These are phyloP conservation scores for Athripsodes cinereus DNA, from an alignment of 2,888 invertebrate species.

Conservation along the genomic window DNA sequence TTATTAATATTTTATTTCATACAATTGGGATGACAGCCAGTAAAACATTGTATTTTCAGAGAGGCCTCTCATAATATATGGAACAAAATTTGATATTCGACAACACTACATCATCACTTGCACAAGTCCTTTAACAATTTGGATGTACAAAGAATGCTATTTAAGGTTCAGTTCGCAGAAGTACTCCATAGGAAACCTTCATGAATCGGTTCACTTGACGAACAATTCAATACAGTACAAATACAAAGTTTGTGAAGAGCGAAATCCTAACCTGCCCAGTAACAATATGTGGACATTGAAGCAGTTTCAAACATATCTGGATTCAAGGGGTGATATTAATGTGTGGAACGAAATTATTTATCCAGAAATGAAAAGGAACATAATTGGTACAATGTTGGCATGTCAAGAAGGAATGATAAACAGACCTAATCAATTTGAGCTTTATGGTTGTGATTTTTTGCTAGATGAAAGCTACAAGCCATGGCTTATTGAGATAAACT, in stretches of 20 bases:
- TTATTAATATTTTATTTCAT: no score
- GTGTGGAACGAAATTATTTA: conserved; percentile 73
- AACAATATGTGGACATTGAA: conserved; percentile 83
- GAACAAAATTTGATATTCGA: conserved; percentile 87
- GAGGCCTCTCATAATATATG: conserved; percentile 72
- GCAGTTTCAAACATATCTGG: conserved; percentile 60
- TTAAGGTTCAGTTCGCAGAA: conserved; percentile 81
- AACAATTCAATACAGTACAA: conserved; percentile 82
- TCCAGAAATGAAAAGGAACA: conserved; percentile 77
- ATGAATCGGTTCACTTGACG: conserved; percentile 81
- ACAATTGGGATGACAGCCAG: no score
- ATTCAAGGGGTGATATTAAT: conserved; percentile 49
- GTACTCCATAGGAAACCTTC: conserved; percentile 69
- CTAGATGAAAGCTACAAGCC: conserved; percentile 77
- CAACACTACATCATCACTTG: conserved; percentile 84
- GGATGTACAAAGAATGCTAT: conserved; percentile 83
- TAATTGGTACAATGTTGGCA: conserved; percentile 73
- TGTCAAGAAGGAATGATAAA: conserved; percentile 67
- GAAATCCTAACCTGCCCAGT: conserved; percentile 60
- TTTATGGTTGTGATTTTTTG: conserved; percentile 92
- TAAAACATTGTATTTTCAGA: no score
- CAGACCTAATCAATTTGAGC: conserved; percentile 73
- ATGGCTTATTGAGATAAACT: conserved; percentile 91
- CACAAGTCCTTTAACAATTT: conserved; percentile 71
- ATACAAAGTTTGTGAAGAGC: conserved; percentile 50